Conservation (phyloP, 53 echinoderm and acorn worm species). For the Arbacia lixula region DNA sequence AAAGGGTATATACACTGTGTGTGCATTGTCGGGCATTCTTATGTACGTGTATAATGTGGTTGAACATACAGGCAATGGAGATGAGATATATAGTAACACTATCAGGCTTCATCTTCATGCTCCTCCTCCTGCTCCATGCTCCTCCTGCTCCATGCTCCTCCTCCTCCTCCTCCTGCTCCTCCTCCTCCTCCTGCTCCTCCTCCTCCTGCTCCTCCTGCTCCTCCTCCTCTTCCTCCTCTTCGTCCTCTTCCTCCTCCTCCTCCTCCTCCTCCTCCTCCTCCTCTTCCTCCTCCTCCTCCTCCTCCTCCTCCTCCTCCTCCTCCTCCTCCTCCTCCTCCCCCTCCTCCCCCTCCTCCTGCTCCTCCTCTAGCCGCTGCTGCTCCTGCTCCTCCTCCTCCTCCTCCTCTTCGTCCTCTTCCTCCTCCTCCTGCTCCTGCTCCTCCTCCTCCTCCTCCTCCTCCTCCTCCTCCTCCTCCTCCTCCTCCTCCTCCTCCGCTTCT, state of each 20-base stretch:
- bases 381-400: not conserved
- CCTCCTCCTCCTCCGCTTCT: not conserved
- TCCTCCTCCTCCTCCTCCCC: not conserved
- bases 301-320: too few relatives aligned
- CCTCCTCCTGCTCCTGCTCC: not conserved
- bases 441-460: not conserved
- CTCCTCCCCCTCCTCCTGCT: not conserved
- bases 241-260: not conserved
- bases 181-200: not conserved
- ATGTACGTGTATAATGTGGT: too few relatives aligned
- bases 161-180: not conserved
- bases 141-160: not conserved
- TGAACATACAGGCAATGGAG: too few relatives aligned
- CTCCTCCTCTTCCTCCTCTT: not conserved
- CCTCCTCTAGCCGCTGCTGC: not conserved
- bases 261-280: not conserved
- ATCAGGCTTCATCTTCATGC: too few relatives aligned
- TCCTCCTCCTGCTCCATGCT: not conserved
- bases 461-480: constrained; percentile 11
- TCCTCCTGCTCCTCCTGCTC: not conserved
- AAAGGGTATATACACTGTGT: too few relatives aligned
- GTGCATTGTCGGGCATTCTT: too few relatives aligned
- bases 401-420: not conserved
- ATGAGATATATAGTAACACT: too few relatives aligned
- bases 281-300: not conserved